phyloP scores from a whole-genome alignment of 2,797 vertebrate species.

The Acropternis orthonyx region DNA sequence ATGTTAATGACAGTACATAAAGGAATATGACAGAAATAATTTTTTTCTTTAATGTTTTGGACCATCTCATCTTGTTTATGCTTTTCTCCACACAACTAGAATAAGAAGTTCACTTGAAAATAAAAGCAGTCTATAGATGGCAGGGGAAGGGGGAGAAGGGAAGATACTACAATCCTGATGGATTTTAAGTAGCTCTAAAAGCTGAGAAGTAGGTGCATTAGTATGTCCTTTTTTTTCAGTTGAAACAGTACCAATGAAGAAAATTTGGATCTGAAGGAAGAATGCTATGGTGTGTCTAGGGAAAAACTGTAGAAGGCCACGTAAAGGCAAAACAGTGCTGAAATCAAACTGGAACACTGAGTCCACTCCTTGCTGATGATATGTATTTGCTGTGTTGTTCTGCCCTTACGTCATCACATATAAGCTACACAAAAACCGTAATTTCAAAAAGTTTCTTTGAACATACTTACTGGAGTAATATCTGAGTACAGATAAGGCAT shows the following conservation, averaged over 20 bases:
- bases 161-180: neutral
- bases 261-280: neutral
- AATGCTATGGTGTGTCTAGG: neutral
- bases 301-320: neutral
- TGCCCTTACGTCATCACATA: neutral
- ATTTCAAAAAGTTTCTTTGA: neutral
- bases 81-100: neutral
- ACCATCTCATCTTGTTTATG: neutral
- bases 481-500: neutral
- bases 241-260: neutral
- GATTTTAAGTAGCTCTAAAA: neutral
- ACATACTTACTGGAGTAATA: neutral
- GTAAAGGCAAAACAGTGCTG: neutral
- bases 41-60: neutral
- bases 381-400: neutral
- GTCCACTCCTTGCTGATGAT: neutral
- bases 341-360: neutral
- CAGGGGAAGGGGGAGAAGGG: rapidly evolving
- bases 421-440: neutral
- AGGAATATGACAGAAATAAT: neutral
- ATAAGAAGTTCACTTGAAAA: neutral
- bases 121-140: neutral
- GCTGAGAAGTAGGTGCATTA: neutral
- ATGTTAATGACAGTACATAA: neutral
- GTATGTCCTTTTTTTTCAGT: neutral